Base-by-base conservation (phyloP, 2,888 invertebrate genomes). In the Sthenelais limicola region DNA sequence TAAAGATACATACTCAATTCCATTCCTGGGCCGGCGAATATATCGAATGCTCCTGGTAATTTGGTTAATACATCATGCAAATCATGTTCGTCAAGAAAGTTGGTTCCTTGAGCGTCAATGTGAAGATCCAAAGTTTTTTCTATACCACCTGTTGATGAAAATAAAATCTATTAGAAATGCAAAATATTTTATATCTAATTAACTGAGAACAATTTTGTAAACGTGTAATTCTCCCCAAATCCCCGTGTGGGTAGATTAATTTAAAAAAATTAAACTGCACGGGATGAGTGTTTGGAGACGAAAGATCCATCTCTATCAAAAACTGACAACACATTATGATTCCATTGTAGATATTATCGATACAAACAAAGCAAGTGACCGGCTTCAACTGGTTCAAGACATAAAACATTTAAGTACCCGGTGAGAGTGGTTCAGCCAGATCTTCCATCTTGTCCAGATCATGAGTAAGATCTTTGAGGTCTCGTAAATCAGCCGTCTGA, bases 41-140 rank as follows among this genome's bases (percentile, higher is more conserved):
- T 90, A 86, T 94, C 94, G 88, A 94, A 94, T 83, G 94, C 93
- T 86, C 94, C 94, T 76, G 93, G 93, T 82, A 94, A 90, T 83
- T 92, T 92, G 87, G 92, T 93, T 74, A 94, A 90, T 76, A 94
- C 93, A 83, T 92, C 94, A 75, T 92, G 93, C 82, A 94, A 91
- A 84, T 93, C 94, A 74, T 88, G 87, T 68, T 89, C 89, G 82
- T 93, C 93, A 77, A 93, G 87, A 62, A 93, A 90, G 81, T 92
- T 92, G n/a, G 87, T 85, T 18, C 90, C 89, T 78, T 51, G 73
- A 12, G 71, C 51, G 52, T 90, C 85, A 35, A 85, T 77, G 86
- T 90, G 90, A 48, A 93, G 89, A 79, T 91, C 92, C 15, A 85
- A 78, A 4, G 80, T 78, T 74, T 84, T 84, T 54, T 84, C 85